phyloP scores from a whole-genome alignment of 2,888 invertebrate species.

The Taphrorychus bicolor region DNA sequence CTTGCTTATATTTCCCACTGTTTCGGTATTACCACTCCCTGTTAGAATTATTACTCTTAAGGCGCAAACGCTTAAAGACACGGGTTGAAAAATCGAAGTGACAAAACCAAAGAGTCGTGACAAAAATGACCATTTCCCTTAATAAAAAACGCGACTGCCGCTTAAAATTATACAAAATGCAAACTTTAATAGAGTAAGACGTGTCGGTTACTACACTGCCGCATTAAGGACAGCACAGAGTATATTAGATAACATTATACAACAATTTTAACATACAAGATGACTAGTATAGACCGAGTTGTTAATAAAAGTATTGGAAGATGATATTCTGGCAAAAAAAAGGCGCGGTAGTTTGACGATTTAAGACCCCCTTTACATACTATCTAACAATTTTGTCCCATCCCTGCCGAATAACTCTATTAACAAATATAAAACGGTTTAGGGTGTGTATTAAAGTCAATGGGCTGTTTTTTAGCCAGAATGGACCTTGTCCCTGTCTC shows the following conservation, averaged over 20 bases:
- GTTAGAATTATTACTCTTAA: too few relatives aligned
- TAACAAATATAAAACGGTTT: slow-evolving; percentile 2
- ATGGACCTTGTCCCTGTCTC: slow-evolving; percentile 36
- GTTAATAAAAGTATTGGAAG: slow-evolving; percentile 39
- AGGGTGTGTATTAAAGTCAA: slow-evolving; percentile 1
- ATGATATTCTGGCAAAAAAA: slow-evolving; percentile 41
- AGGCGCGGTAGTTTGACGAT: neutral
- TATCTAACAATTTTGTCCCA: slow-evolving; percentile 4
- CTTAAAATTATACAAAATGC: slow-evolving; percentile 46
- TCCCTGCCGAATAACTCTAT: neutral
- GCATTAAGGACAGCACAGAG: slow-evolving; percentile 45
- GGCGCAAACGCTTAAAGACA: neutral
- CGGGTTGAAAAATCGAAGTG: neutral
- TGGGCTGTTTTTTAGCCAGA: slow-evolving; percentile 30
- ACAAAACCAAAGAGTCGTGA: slow-evolving; percentile 30
- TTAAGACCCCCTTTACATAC: neutral
- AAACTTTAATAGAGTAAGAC: slow-evolving; percentile 46
- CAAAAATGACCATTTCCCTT: slow-evolving; percentile 50
- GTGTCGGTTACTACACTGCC: slow-evolving; percentile 41
- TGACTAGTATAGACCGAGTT: slow-evolving; percentile 60
- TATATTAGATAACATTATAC: slow-evolving; percentile 54
- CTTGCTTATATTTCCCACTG: too few relatives aligned
- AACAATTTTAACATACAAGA: slow-evolving; percentile 59
- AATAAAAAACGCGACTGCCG: slow-evolving; percentile 29
- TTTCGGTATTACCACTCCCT: too few relatives aligned